Evolutionary conservation across 35 echinoderm and acorn worm genomes (phyloP).

Genomic region (Apostichopus japonicus): DNA sequence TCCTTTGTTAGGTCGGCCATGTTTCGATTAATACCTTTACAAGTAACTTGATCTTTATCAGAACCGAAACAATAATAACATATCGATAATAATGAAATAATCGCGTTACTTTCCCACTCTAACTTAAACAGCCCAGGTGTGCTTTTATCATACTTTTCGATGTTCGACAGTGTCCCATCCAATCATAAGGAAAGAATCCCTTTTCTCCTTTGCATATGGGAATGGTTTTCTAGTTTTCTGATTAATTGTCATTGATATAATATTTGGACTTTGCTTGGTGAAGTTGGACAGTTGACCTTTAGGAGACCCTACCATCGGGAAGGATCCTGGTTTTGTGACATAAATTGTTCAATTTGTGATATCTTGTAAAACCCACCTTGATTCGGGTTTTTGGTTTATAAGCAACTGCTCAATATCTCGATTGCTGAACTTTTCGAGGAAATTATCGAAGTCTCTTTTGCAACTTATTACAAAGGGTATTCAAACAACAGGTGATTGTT

Average conservation of each 20-base stretch:
- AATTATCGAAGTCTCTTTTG: neutral
- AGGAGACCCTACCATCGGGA: neutral
- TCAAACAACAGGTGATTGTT: neutral
- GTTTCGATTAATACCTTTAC: too few relatives aligned
- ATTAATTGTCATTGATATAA: neutral
- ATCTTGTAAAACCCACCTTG: neutral
- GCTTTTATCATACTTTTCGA: too few relatives aligned
- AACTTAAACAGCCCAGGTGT: too few relatives aligned
- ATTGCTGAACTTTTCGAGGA: neutral
- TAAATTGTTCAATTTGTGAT: slow-evolving; percentile 5
- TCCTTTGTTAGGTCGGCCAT: too few relatives aligned
- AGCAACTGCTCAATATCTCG: neutral
- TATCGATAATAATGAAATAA: too few relatives aligned
- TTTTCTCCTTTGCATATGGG: too few relatives aligned
- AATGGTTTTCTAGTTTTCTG: neutral
- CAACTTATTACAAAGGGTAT: neutral
- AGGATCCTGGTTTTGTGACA: neutral
- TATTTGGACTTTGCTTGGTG: neutral
- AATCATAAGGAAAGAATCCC: too few relatives aligned
- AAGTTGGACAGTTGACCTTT: slow-evolving; percentile 2
- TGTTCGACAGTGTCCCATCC: too few relatives aligned
- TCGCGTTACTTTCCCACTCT: too few relatives aligned
- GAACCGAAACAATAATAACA: too few relatives aligned
- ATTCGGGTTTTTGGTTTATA: neutral
- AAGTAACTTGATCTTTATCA: too few relatives aligned